phyloP scores from a whole-genome alignment of 1,140 invertebrate genomes.

The Mya arenaria region DNA sequence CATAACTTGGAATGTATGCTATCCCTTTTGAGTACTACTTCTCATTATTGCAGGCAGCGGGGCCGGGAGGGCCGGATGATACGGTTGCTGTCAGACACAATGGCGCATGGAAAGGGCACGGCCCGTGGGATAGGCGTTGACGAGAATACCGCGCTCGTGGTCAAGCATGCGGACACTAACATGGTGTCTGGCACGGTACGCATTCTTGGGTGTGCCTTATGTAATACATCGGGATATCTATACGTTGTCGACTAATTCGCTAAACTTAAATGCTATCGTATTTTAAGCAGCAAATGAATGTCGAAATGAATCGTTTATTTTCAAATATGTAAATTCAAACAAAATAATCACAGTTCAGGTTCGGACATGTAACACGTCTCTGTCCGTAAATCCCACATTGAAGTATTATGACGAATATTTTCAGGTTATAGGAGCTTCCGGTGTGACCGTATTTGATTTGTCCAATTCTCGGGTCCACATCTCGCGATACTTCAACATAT shows the following conservation, averaged over 20 bases:
- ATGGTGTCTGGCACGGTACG: slow-evolving; percentile 58
- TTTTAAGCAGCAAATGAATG: not conserved
- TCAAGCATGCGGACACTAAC: slow-evolving; percentile 63
- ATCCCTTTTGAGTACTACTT: no score
- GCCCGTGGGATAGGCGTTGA: slow-evolving; percentile 61
- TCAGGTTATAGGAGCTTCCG: slow-evolving; percentile 57
- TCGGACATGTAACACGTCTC: no score
- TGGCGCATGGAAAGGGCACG: slow-evolving; percentile 20
- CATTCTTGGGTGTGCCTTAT: no score
- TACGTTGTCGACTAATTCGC: no score
- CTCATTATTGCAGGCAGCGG: slow-evolving; percentile 62
- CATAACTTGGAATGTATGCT: not conserved
- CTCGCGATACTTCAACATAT: slow-evolving; percentile 41
- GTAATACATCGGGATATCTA: no score
- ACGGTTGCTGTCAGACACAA: slow-evolving; percentile 66
- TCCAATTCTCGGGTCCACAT: slow-evolving; percentile 14
- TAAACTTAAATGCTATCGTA: not conserved
- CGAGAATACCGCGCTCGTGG: slow-evolving; percentile 66
- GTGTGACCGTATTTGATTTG: slow-evolving; percentile 58
- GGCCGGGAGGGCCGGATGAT: slow-evolving; percentile 74
- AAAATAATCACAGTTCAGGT: no score
- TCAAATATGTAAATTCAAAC: no score
- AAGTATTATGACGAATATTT: not conserved
- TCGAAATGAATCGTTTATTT: no score
- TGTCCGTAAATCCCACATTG: no score